Conservation (phyloP, 37 sponge, comb jelly and placozoan species). For the Chondrilla cf. caribensis region DNA sequence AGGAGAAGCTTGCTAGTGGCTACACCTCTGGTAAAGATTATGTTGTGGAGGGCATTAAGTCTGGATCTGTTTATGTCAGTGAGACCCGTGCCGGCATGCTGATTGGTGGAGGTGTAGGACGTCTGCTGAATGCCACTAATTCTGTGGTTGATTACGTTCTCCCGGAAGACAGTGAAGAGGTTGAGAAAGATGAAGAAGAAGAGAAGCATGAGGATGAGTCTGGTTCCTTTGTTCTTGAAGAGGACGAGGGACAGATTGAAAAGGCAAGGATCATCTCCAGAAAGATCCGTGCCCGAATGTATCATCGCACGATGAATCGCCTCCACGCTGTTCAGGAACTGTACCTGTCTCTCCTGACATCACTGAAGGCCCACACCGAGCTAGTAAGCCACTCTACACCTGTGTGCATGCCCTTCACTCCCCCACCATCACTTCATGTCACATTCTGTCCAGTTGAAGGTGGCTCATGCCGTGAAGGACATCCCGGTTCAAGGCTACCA, state of each 20-base stretch:
- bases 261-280: conserved; percentile 37
- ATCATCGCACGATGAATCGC: conserved; percentile 41
- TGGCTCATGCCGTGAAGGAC: conserved; percentile 39
- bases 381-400: conserved; percentile 45
- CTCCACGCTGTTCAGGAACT: conserved; percentile 43
- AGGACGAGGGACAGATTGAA: conserved; percentile 25
- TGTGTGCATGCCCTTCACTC: background rate
- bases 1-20: no score
- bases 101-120: conserved; percentile 52
- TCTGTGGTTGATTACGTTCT: conserved; percentile 50
- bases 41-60: background rate
- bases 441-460: conserved; percentile 28
- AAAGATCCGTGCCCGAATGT: conserved; percentile 46
- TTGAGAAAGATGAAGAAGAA: conserved; percentile 44
- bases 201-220: background rate
- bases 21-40: no score
- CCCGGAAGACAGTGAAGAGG: conserved; percentile 40
- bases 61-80: conserved; percentile 24
- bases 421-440: background rate
- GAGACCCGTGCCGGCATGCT: conserved; percentile 52
- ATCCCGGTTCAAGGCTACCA: conserved; percentile 43
- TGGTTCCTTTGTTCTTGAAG: background rate
- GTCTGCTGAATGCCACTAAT: conserved; percentile 41
- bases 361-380: conserved; percentile 41
- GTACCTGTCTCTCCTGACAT: conserved; percentile 33